Base-by-base conservation (phyloP, 2,113 vertebrate genomes). In the Perca schrenkii region DNA sequence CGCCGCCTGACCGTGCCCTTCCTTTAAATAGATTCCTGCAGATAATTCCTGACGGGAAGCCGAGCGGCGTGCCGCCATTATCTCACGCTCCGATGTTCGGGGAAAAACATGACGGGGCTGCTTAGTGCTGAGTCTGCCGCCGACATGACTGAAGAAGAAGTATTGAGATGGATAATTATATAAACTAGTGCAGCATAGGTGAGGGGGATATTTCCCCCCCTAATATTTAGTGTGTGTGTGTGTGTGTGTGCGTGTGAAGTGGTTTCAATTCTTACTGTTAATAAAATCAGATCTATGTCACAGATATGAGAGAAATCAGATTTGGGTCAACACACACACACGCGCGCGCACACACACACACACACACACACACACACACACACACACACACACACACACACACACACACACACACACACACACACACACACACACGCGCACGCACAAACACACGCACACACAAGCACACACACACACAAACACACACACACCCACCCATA, bases 1-100 rank as follows among this genome's bases (percentile, higher is more conserved):
- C 60, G 6, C 69, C 70, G 61, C 54, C 25, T 0, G 63, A 63
- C 19, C 13, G 28, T 1, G 46, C 15, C 36, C 62, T 57, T 86
- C 72, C 85, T 72, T 72, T 80, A 87, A 83, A 87, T 72, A 83
- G 80, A 83, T 46, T 49, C 66, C 66, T 83, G 65, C 61, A 62
- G 75, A 40, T 56, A n/a, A 70, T 25, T 71, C 19, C 75, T 70
- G 80, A 82, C 80, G 70, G 80, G 75, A 86, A 79, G 79, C 19
- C 1, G 21, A 79, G 70, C 43, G 8, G 70, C 1, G 10, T 17
- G 57, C 63, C 16, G 2, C 58, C 61, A 62, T 85, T 72, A 80
- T 47, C 52, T 85, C 83, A 80, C 49, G 1, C 63, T 79, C 56
- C 25, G 17, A 43, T 21, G 50, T n/a, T 53, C 50, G 61, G 52